A percentile compares a stretch with the other conserved stretches of the same genome.
Conservation (phyloP, 37 sponge, comb jelly and placozoan genomes). For the Geodia barretti region DNA sequence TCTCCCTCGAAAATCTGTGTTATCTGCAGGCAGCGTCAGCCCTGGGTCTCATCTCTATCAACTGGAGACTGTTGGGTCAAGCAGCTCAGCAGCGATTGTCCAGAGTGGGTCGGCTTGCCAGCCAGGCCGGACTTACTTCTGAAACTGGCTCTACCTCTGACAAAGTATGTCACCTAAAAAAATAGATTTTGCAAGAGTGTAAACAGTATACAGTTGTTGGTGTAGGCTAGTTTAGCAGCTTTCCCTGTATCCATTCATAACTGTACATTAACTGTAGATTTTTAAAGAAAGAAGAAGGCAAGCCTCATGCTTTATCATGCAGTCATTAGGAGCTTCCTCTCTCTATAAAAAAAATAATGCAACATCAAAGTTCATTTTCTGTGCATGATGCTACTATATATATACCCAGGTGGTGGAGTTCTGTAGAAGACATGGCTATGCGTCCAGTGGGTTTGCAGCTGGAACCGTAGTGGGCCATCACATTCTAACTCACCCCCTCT, state of each 20-base stretch:
- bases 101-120: slow-evolving; percentile 11
- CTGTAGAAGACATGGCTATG: slow-evolving; percentile 42
- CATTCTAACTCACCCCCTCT: slow-evolving; percentile 21
- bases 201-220: no score
- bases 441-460: slow-evolving; percentile 57
- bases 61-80: slow-evolving; percentile 43
- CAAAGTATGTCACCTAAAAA: no score
- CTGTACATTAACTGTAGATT: no score
- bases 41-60: slow-evolving; percentile 48
- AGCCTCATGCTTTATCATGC: no score
- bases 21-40: slow-evolving; percentile 40
- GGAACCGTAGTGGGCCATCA: slow-evolving; percentile 52
- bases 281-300: no score
- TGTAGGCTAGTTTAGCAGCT: no score
- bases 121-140: not conserved
- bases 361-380: no score
- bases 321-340: no score
- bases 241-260: no score
- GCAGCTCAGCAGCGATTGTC: slow-evolving; percentile 19
- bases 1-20: not conserved
- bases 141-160: slow-evolving; percentile 2
- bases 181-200: no score
- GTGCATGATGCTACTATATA: no score
- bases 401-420: slow-evolving; percentile 21
- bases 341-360: no score